Conservation (phyloP, 2,113 vertebrate genomes). For the Epinephelus fuscoguttatus region DNA sequence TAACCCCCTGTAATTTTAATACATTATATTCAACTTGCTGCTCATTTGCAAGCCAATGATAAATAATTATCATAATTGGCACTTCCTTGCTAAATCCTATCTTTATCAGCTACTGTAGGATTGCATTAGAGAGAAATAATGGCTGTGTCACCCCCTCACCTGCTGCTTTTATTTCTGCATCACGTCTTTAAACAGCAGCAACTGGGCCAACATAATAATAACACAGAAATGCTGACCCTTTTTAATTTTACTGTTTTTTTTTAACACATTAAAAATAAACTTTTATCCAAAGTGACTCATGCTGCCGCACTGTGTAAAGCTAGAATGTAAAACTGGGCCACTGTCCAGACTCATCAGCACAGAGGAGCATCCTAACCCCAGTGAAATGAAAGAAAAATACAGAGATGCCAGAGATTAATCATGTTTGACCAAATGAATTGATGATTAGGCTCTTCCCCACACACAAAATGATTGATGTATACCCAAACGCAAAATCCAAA, state of each 20-base stretch:
- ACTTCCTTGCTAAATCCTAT: conserved; percentile 25
- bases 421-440: not conserved
- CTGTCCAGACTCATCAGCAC: not conserved
- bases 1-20: conserved; percentile 15
- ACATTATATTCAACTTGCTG: conserved; percentile 14
- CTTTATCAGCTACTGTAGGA: not conserved
- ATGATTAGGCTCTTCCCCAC: not conserved
- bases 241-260: not conserved
- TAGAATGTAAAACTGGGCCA: not conserved
- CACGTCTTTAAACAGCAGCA: conserved; percentile 19
- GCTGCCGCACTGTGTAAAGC: not conserved
- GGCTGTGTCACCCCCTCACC: conserved; percentile 14
- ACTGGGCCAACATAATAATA: not conserved
- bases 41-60: conserved; percentile 20
- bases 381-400: not conserved
- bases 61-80: conserved; percentile 43
- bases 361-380: not conserved
- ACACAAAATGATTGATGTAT: not conserved
- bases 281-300: conserved; percentile 22
- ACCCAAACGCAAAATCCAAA: not conserved
- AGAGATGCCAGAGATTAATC: not conserved
- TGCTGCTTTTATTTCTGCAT: conserved; percentile 32
- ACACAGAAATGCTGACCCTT: conserved; percentile 20
- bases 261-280: conserved; percentile 24
- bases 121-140: conserved; percentile 17